A percentile compares a stretch with the other conserved stretches of the same genome.
Conservation (phyloP, 2,797 vertebrate genomes). For the Phrynocephalus vlangalii region DNA sequence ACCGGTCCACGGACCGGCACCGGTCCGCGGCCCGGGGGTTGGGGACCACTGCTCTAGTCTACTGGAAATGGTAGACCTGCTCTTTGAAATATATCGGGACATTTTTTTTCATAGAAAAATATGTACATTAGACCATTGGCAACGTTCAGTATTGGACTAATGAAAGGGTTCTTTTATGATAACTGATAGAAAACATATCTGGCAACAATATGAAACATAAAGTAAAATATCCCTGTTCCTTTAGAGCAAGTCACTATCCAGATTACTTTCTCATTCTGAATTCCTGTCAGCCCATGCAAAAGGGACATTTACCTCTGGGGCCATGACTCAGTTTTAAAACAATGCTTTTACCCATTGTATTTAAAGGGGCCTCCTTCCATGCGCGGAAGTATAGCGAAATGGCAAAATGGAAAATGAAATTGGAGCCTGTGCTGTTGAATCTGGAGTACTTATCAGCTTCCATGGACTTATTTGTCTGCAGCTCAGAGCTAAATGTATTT, state of each 20-base stretch:
- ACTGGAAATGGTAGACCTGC: no score
- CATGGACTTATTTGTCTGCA: neutral
- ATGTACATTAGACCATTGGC: no score
- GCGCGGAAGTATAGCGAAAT: neutral
- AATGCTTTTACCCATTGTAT: conserved; percentile 18
- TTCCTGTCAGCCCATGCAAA: conserved; percentile 12
- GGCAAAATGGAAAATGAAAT: neutral
- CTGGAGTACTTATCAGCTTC: neutral
- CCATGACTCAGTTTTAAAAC: conserved; percentile 30
- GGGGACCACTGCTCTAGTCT: no score
- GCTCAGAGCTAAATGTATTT: neutral
- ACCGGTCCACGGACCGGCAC: no score
- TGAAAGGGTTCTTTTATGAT: no score
- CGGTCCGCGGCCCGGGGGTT: no score
- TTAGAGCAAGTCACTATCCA: neutral
- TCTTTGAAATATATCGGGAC: no score
- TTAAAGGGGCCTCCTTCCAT: conserved; percentile 1
- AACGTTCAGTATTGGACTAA: no score
- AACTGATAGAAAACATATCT: no score
- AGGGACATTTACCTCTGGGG: neutral
- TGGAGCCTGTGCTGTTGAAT: accelerated
- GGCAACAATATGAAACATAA: no score
- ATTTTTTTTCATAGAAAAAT: no score
- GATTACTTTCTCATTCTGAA: conserved; percentile 16
- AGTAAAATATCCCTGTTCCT: no score